These are phyloP conservation scores for Amphiprion clarkii DNA, from an alignment of 2,797 vertebrate genomes.

Conservation along the genomic window DNA sequence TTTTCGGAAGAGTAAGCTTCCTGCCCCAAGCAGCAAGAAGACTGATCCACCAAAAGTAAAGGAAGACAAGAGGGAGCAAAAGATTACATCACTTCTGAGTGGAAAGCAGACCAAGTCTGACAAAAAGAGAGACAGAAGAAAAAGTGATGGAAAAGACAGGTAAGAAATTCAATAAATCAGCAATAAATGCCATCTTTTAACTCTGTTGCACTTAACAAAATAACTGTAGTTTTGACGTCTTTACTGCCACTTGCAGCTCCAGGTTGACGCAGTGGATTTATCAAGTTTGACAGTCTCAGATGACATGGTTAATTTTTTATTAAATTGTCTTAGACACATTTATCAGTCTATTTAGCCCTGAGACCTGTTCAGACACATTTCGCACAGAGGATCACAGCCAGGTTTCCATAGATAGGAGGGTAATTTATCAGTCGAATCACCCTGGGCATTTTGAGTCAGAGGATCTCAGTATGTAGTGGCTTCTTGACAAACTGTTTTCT, in stretches of 20 bases:
- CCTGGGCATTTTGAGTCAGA: conserved; percentile 87
- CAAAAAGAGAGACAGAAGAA: conserved; percentile 90
- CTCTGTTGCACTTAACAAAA: conserved; percentile 50
- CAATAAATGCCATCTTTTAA: neutral
- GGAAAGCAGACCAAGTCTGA: conserved; percentile 89
- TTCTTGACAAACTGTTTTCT: conserved; percentile 88
- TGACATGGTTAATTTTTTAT: conserved; percentile 81
- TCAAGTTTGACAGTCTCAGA: conserved; percentile 72
- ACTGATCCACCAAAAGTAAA: conserved; percentile 86
- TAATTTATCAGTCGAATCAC: conserved; percentile 87
- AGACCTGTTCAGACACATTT: conserved; percentile 73
- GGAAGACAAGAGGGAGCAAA: conserved; percentile 90
- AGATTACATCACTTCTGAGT: conserved; percentile 87
- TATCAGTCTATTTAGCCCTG: conserved; percentile 80
- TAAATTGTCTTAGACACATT: conserved; percentile 79
- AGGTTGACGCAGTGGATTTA: conserved; percentile 47
- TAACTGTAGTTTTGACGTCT: conserved; percentile 41
- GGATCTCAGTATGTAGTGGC: conserved; percentile 83
- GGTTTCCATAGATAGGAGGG: conserved; percentile 81
- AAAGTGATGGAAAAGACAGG: conserved; percentile 87
- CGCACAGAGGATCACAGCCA: conserved; percentile 77
- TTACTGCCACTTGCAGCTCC: conserved; percentile 4
- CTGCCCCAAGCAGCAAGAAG: conserved; percentile 88
- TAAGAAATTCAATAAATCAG: conserved; percentile 59
- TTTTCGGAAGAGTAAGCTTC: conserved; percentile 91